Percentiles rank a stretch among this genome's conserved stretches.
Conservation (phyloP, 2,888 invertebrate species). For the Spilarctia lutea region DNA sequence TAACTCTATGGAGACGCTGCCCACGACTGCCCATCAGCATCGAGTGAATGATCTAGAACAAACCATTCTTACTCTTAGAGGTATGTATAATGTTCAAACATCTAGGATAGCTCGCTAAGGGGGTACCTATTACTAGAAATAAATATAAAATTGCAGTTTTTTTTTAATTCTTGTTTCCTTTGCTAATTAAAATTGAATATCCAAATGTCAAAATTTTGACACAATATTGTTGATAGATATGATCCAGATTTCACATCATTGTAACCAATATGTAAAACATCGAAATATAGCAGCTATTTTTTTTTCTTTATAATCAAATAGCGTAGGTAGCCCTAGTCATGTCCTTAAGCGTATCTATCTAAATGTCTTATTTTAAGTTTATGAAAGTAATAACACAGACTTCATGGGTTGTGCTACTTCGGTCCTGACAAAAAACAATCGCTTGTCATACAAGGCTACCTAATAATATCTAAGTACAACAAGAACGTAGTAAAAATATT, state of each 20-base stretch:
- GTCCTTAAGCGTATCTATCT: background rate
- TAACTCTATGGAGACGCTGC: conserved; percentile 64
- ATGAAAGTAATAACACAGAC: too few species aligned
- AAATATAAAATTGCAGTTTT: background rate
- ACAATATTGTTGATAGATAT: too few species aligned
- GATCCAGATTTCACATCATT: too few species aligned
- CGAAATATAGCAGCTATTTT: background rate
- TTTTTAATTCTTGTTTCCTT: too few species aligned
- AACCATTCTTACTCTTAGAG: conserved; percentile 82
- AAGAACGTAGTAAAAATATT: background rate
- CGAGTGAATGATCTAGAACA: conserved; percentile 82
- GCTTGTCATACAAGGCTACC: background rate
- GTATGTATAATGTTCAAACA: conserved; percentile 48
- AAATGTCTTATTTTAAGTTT: too few species aligned
- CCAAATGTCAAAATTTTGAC: too few species aligned
- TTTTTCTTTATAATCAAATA: background rate
- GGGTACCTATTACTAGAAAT: background rate
- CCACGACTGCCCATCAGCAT: conserved; percentile 66
- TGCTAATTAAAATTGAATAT: too few species aligned
- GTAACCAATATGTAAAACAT: too few species aligned
- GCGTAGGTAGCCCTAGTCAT: background rate
- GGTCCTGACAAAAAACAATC: too few species aligned
- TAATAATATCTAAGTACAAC: too few species aligned
- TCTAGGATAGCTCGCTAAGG: too few species aligned
- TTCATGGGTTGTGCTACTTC: too few species aligned